These are phyloP conservation scores for Petrocephalus zakoni DNA, from an alignment of 2,113 vertebrate genomes.

Conservation along the genomic window DNA sequence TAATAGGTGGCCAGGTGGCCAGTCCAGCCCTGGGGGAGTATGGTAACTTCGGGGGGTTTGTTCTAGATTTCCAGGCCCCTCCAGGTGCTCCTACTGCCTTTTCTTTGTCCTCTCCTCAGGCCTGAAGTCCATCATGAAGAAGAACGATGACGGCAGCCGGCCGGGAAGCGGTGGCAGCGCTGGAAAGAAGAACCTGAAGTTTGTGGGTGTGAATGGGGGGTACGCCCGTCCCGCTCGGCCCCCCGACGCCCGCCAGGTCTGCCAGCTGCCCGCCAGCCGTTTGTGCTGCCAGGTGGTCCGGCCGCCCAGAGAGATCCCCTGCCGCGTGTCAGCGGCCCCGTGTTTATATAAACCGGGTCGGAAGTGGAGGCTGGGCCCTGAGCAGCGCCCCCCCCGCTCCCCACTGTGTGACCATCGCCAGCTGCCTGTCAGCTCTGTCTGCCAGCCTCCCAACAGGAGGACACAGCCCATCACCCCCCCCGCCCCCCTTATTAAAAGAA, in stretches of 20 bases:
- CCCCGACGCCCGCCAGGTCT: conserved; percentile 30
- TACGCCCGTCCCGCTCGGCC: conserved; percentile 57
- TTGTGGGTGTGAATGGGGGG: conserved; percentile 99
- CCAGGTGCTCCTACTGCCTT: neutral
- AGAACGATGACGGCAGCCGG: conserved; percentile 81
- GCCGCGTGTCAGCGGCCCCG: conserved; percentile 23
- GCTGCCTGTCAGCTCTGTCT: conserved; percentile 24
- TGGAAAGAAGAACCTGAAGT: conserved; percentile 98
- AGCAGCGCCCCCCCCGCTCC: conserved; percentile 17
- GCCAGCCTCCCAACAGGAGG: conserved; percentile 17
- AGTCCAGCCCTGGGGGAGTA: neutral
- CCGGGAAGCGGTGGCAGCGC: conserved; percentile 76
- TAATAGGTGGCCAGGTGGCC: neutral
- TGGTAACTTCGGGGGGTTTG: neutral
- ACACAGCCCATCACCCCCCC: neutral
- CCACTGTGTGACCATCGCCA: conserved; percentile 11
- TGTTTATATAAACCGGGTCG: conserved; percentile 19
- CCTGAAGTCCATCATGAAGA: conserved; percentile 99
- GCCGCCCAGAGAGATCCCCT: conserved; percentile 19
- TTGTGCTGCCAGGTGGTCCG: conserved; percentile 19
- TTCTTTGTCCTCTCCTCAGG: conserved; percentile 51
- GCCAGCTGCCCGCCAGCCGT: neutral
- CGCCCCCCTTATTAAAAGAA: conserved; percentile 10
- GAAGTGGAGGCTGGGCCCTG: neutral
- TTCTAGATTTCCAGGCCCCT: neutral